Evolutionary conservation across 1,140 invertebrate genomes (phyloP).

Genomic region (Cydia splendana): DNA sequence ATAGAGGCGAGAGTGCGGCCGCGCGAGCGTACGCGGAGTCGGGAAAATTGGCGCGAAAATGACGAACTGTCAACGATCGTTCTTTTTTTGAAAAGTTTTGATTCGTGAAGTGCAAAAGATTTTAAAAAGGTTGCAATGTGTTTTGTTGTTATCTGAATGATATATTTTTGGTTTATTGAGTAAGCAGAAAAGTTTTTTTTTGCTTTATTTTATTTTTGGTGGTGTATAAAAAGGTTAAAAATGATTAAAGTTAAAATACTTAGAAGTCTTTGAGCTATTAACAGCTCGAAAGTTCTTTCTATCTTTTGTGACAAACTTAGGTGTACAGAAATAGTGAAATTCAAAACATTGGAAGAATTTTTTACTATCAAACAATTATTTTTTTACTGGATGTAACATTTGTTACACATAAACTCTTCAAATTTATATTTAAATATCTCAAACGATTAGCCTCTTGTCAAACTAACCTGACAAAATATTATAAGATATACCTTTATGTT

Average conservation of each 20-base stretch:
- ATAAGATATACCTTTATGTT: constrained; percentile 37
- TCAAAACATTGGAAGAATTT: too few species aligned
- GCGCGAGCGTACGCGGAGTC: constrained; percentile 60
- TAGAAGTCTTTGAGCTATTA: neutral
- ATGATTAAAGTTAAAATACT: neutral
- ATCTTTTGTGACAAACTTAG: neutral
- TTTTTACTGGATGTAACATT: neutral
- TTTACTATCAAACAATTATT: neutral
- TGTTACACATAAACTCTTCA: neutral
- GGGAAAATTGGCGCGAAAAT: constrained; percentile 77
- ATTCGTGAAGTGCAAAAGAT: neutral
- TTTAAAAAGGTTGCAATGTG: neutral
- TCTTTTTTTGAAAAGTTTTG: constrained; percentile 38
- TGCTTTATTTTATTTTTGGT: neutral
- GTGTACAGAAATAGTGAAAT: too few species aligned
- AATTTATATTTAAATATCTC: constrained; percentile 24
- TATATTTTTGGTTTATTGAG: neutral
- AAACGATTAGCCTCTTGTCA: constrained; percentile 27
- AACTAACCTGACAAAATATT: constrained; percentile 22
- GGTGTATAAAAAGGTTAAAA: neutral
- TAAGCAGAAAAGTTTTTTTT: neutral
- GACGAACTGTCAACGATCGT: constrained; percentile 59
- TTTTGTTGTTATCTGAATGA: constrained; percentile 22
- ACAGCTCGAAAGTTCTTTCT: too few species aligned
- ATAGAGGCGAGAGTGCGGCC: constrained; percentile 58